Percentiles rank a stretch among this genome's conserved stretches.
These are phyloP conservation scores for Hirtodrosophila duncani DNA, from an alignment of 2,888 invertebrate genomes.

Conservation along the genomic window DNA sequence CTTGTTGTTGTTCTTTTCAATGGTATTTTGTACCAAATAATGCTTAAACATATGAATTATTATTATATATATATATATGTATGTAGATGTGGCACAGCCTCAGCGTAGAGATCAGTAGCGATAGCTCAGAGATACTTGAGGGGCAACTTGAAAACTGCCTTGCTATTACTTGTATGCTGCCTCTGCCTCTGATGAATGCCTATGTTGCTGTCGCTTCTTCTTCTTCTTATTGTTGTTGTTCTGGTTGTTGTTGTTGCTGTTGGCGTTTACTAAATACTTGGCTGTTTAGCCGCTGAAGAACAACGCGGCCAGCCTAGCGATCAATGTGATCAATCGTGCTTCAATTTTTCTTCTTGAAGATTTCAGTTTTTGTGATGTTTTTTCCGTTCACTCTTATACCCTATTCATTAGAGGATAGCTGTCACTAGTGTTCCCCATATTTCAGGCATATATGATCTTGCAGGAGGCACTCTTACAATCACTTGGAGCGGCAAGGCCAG, in stretches of 20 bases:
- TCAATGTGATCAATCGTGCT: constrained; percentile 69
- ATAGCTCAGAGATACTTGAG: constrained; percentile 12
- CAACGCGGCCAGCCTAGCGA: constrained; percentile 38
- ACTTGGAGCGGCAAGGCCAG: no score
- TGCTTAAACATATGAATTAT: constrained; percentile 60
- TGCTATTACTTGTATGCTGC: no score
- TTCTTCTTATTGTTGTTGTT: constrained; percentile 21
- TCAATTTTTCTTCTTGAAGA: constrained; percentile 58
- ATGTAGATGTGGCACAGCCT: no score
- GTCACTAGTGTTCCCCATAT: constrained; percentile 2
- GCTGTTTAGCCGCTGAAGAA: constrained; percentile 44
- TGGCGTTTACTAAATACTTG: constrained; percentile 62
- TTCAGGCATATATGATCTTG: constrained; percentile 15
- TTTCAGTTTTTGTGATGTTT: constrained; percentile 29
- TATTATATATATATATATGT: constrained; percentile 37
- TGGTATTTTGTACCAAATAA: constrained; percentile 41
- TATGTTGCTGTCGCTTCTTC: not conserved
- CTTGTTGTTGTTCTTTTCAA: constrained; percentile 27
- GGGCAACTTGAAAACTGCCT: not conserved
- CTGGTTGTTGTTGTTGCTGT: not conserved
- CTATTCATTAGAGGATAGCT: not conserved
- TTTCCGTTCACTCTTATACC: no score
- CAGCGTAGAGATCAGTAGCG: constrained; percentile 39
- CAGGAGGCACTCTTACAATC: no score
- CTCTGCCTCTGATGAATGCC: no score